Evolutionary conservation across 1,140 invertebrate genomes (phyloP), one percentile per base, ranked within the genome.

Genomic region (Microplitis demolitor): DNA sequence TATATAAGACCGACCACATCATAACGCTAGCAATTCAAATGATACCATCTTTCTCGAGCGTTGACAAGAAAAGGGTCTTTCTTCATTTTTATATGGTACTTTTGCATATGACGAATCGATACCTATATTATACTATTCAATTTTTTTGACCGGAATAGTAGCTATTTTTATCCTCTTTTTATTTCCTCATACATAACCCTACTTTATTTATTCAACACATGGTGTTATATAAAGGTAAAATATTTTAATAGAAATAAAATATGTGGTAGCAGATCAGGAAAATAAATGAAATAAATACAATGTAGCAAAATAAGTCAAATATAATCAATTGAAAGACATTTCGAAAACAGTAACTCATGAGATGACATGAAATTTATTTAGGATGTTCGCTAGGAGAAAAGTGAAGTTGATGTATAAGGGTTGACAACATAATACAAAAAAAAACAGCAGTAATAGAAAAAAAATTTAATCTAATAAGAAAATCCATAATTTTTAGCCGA

Each of bases 61-160:
- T 58, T 76, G 76, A 75, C 78, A 70, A 76, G 72, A 72, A 73
- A 24, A 62, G 51, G 33, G 34, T 45, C 66, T 50, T 64, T 62
- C 64, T 74, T 58, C 60, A 35, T n/a, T 56, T 58, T 62, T 64
- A 31, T 74, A 35, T 33, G 71, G 73, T 76, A 81, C 78, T 84
- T 86, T 85, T 85, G 82, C 84, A 85, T 84, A 85, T 86, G 85
- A 86, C 83, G 83, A 85, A 86, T 86, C 81, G 80, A 80, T 77
- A 75, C 80, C 83, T 83, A 85, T 86, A 45, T 45, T 45, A 45
- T 86, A 86, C 83, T 78, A 84, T 85, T 85, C 84, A 84, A 85
- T 85, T 79, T 84, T 79, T 81, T 79, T 81, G 74, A 75, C 75
- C 74, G 56, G n/a, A 45, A 56, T 51, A 45, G 39, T 31, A n/a